Conservation (phyloP, 2,113 vertebrate species). For the Corythoichthys haematopterus region DNA sequence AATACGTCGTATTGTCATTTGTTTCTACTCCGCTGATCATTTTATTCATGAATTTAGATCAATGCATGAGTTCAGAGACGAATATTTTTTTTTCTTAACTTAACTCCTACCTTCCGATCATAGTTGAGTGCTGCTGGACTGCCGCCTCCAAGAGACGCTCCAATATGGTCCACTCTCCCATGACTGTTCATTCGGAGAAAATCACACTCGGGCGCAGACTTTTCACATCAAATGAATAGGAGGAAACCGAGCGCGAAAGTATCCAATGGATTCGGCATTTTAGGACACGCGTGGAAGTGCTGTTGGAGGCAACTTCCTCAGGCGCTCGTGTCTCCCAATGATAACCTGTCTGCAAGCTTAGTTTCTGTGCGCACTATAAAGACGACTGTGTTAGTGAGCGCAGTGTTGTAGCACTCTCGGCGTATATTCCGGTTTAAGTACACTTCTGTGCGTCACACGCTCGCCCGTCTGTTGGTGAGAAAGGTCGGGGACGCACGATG, state of each 20-base stretch:
- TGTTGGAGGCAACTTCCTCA: background rate
- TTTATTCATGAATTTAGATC: background rate
- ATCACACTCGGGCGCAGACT: conserved; percentile 48
- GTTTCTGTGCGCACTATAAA: conserved; percentile 6
- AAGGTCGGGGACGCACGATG: background rate
- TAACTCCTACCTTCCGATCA: conserved; percentile 86
- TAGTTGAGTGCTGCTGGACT: conserved; percentile 90
- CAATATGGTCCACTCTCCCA: conserved; percentile 92
- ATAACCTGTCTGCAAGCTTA: background rate
- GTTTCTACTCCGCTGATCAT: too few relatives aligned
- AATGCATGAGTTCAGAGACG: background rate
- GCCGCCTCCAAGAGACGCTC: conserved; percentile 90
- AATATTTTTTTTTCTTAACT: background rate
- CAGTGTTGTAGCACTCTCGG: conserved; percentile 43
- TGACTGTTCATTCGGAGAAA: conserved; percentile 81
- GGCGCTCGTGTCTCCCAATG: background rate
- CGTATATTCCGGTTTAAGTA: conserved; percentile 85
- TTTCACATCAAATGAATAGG: background rate
- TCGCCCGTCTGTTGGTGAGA: background rate
- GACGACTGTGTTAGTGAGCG: conserved; percentile 21
- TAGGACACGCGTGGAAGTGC: background rate
- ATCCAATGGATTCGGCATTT: background rate
- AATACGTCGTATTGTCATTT: too few relatives aligned
- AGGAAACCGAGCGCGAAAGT: background rate
- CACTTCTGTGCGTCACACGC: conserved; percentile 78